phyloP scores from a whole-genome alignment of 2,888 invertebrate genomes.

The Abrostola tripartita region DNA sequence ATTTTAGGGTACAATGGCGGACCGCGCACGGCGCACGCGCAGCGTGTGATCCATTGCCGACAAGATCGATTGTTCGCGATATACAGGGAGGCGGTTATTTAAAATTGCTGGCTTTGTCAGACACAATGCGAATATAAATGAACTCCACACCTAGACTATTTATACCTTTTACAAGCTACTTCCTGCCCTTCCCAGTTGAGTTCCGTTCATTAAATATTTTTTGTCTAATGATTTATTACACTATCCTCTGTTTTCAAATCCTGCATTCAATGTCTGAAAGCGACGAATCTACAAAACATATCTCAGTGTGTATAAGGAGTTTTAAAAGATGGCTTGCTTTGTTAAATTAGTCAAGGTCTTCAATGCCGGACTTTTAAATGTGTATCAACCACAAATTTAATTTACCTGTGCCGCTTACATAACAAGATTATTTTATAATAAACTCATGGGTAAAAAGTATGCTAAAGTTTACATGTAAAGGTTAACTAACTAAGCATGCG shows the following conservation, averaged over 20 bases:
- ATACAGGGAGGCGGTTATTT: conserved; percentile 78
- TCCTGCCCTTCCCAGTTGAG: conserved; percentile 74
- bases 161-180: conserved; percentile 77
- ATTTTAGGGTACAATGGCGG: conserved; percentile 80
- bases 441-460: too few relatives aligned
- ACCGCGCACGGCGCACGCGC: conserved; percentile 80
- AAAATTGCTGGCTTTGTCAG: conserved; percentile 78
- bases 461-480: too few relatives aligned
- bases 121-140: conserved; percentile 77
- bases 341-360: too few relatives aligned
- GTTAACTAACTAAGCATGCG: neutral
- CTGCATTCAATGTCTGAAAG: conserved; percentile 5
- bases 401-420: too few relatives aligned
- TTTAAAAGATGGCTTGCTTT: too few relatives aligned
- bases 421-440: too few relatives aligned
- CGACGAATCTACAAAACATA: too few relatives aligned
- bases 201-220: conserved; percentile 68
- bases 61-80: conserved; percentile 82
- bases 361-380: too few relatives aligned
- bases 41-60: conserved; percentile 81
- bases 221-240: conserved; percentile 61
- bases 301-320: too few relatives aligned
- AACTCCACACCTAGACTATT: conserved; percentile 77
- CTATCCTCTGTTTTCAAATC: conserved; percentile 27
- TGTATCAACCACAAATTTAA: too few relatives aligned